These are phyloP conservation scores for Patella depressa DNA, from an alignment of 2,888 invertebrate species.

Conservation along the genomic window DNA sequence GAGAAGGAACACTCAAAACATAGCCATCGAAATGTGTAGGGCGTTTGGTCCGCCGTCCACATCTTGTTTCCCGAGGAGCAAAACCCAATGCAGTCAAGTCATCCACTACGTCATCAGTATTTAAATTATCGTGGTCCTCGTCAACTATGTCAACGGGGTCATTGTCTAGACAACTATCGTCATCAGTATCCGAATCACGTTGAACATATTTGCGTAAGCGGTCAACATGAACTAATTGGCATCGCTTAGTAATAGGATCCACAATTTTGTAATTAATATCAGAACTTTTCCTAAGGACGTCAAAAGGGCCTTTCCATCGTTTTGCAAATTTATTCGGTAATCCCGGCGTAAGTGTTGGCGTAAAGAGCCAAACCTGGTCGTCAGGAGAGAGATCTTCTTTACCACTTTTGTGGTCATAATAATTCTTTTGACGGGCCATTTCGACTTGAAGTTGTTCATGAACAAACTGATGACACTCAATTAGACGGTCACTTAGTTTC, in stretches of 20 bases:
- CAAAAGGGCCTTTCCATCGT: conserved; percentile 24
- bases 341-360: background rate
- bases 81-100: too few relatives aligned
- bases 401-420: background rate
- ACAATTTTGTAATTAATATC: conserved; percentile 12
- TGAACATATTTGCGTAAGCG: background rate
- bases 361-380: conserved; percentile 11
- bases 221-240: conserved; percentile 1
- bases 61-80: too few relatives aligned
- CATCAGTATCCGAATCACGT: background rate
- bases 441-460: background rate
- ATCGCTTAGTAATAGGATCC: background rate
- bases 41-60: background rate
- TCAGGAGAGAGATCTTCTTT: background rate
- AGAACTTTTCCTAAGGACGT: conserved; percentile 5
- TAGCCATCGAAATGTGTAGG: background rate
- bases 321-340: conserved; percentile 15
- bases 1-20: background rate
- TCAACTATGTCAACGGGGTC: background rate
- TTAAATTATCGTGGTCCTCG: too few relatives aligned
- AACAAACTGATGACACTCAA: background rate
- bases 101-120: too few relatives aligned
- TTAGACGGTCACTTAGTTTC: background rate
- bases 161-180: background rate
- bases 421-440: background rate